phyloP scores from a whole-genome alignment of 2,888 invertebrate genomes.

The Diaphora mendica region DNA sequence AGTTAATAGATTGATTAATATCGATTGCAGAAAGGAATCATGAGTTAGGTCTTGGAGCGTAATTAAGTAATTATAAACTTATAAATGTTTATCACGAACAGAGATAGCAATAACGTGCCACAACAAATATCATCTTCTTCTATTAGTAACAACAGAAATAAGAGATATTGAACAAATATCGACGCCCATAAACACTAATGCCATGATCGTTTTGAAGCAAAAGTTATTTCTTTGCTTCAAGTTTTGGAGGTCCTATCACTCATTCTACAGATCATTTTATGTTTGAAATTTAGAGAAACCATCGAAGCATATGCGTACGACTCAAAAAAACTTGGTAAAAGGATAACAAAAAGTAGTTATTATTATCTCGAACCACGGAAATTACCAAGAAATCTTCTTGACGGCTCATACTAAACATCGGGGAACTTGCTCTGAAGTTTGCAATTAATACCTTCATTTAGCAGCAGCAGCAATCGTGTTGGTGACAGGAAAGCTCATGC shows the following conservation, averaged over 20 bases:
- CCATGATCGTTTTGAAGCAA: no score
- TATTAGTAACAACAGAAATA: no score
- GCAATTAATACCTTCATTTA: slow-evolving; percentile 71
- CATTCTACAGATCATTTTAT: not conserved
- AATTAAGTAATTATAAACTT: no score
- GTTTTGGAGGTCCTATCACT: not conserved
- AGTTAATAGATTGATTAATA: no score
- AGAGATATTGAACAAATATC: no score
- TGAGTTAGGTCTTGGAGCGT: no score
- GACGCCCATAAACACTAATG: no score
- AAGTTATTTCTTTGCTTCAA: no score
- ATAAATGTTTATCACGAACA: no score
- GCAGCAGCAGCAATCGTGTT: slow-evolving; percentile 57
- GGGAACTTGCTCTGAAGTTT: slow-evolving; percentile 17
- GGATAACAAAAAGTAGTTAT: not conserved
- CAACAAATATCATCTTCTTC: no score
- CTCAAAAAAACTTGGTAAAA: not conserved
- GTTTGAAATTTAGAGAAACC: not conserved
- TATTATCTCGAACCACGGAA: not conserved
- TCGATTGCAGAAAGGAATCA: no score
- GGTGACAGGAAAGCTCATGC: slow-evolving; percentile 64
- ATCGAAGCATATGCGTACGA: not conserved
- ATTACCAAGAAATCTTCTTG: slow-evolving; percentile 9
- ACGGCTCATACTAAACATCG: slow-evolving; percentile 30
- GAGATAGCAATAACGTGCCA: no score